A percentile compares a stretch with the other conserved stretches of the same genome.
phyloP scores from a whole-genome alignment of 2,888 invertebrate genomes.

The Nemoura dubitans region DNA sequence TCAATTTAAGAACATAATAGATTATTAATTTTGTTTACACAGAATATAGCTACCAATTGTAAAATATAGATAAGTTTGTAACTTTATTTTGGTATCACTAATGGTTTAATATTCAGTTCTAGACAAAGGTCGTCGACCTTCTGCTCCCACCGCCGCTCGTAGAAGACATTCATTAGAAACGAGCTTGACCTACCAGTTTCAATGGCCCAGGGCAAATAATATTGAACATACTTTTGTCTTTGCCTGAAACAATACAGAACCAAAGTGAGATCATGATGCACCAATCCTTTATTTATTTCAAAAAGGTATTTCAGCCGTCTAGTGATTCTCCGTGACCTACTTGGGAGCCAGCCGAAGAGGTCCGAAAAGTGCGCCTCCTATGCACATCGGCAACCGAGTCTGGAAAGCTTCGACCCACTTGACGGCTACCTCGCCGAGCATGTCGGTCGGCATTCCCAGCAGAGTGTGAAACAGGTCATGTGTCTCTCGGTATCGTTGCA shows the following conservation, averaged over 20 bases:
- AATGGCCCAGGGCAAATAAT: conserved; percentile 89
- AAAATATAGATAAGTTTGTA: background rate
- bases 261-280: no score
- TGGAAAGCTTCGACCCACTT: conserved; percentile 99
- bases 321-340: no score
- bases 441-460: conserved; percentile 92
- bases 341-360: conserved; percentile 86
- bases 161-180: conserved; percentile 88
- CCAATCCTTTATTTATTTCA: no score
- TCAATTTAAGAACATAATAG: background rate
- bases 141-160: conserved; percentile 94
- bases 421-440: conserved; percentile 91
- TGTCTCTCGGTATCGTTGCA: conserved; percentile 96
- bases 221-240: conserved; percentile 76
- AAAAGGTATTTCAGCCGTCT: no score
- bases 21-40: background rate
- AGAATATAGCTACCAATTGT: background rate
- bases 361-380: conserved; percentile 92
- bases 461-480: conserved; percentile 95
- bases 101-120: conserved; percentile 78
- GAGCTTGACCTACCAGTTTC: conserved; percentile 77
- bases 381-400: conserved; percentile 94
- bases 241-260: conserved; percentile 65
- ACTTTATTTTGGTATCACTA: conserved; percentile 57
- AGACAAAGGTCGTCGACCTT: conserved; percentile 79